Conservation (phyloP, 1,140 invertebrate species). For the Trypoxylus dichotomus region DNA sequence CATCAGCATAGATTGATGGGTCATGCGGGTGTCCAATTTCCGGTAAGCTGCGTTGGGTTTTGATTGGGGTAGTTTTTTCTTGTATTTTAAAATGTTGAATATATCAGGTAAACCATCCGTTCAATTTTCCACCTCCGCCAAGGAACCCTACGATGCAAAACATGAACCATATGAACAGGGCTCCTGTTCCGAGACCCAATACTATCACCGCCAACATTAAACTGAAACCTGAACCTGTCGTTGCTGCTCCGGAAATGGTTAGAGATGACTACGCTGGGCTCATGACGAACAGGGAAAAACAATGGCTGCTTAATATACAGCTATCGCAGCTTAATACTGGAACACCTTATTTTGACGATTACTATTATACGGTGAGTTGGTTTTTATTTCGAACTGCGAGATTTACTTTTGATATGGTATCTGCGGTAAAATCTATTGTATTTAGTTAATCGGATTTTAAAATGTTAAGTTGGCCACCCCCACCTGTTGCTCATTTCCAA, state of each 20-base stretch:
- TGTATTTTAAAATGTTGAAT: neutral
- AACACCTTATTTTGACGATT: slow-evolving; percentile 84
- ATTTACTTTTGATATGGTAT: too few species aligned
- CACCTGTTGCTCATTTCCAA: too few species aligned
- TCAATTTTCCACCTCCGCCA: slow-evolving; percentile 47
- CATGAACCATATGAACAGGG: slow-evolving; percentile 44
- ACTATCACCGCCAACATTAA: slow-evolving; percentile 41
- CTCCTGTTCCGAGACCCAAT: slow-evolving; percentile 42
- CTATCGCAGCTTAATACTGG: slow-evolving; percentile 83
- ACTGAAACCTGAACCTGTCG: neutral
- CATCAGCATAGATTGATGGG: neutral
- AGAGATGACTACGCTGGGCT: slow-evolving; percentile 83
- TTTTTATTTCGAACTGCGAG: too few species aligned
- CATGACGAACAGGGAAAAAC: slow-evolving; percentile 89
- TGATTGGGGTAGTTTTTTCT: neutral
- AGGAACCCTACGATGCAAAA: slow-evolving; percentile 31
- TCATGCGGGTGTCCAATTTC: neutral
- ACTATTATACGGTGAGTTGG: slow-evolving; percentile 74
- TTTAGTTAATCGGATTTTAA: too few species aligned
- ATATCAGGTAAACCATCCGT: slow-evolving; percentile 39
- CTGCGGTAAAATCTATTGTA: too few species aligned
- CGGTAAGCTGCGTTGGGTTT: neutral
- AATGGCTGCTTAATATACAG: slow-evolving; percentile 93
- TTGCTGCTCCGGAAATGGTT: neutral
- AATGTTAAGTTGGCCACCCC: too few species aligned